Evolutionary conservation across 30 jellyfish, hydroid and myxozoan genomes (phyloP).

Genomic region (Chrysaora quinquecirrha): DNA sequence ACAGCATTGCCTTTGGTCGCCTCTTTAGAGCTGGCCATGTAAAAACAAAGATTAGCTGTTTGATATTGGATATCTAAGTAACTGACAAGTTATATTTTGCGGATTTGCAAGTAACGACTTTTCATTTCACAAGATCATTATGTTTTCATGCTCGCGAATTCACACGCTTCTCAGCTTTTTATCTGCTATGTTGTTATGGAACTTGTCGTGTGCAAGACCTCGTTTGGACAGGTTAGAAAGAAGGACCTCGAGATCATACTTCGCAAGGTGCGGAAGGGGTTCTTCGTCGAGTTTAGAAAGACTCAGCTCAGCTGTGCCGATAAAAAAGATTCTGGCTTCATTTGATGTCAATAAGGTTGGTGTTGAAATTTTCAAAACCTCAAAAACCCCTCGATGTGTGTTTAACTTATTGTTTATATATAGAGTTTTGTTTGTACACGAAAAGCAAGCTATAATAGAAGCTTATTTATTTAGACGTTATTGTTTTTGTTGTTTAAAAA

Average conservation of each 20-base stretch:
- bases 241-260: conserved; percentile 54
- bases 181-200: background rate
- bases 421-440: background rate
- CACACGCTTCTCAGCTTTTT: background rate
- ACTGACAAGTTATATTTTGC: background rate
- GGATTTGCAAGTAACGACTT: too few relatives aligned
- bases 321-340: conserved; percentile 62
- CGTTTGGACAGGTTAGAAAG: conserved; percentile 2
- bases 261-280: conserved; percentile 66
- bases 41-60: background rate
- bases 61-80: background rate
- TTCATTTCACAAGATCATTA: background rate
- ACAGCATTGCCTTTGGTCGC: background rate
- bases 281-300: conserved; percentile 67
- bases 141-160: background rate
- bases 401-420: background rate
- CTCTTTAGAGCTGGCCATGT: background rate
- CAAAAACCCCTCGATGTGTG: too few relatives aligned
- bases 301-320: conserved; percentile 73
- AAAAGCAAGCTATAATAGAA: background rate
- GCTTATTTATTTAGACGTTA: background rate
- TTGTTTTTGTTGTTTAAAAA: background rate
- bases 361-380: too few relatives aligned
- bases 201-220: background rate
- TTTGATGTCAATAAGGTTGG: conserved; percentile 69